Evolutionary conservation across 2,797 vertebrate species (phyloP), one percentile per base, ranked within the genome.

Genomic region (Sebastes alutus): DNA sequence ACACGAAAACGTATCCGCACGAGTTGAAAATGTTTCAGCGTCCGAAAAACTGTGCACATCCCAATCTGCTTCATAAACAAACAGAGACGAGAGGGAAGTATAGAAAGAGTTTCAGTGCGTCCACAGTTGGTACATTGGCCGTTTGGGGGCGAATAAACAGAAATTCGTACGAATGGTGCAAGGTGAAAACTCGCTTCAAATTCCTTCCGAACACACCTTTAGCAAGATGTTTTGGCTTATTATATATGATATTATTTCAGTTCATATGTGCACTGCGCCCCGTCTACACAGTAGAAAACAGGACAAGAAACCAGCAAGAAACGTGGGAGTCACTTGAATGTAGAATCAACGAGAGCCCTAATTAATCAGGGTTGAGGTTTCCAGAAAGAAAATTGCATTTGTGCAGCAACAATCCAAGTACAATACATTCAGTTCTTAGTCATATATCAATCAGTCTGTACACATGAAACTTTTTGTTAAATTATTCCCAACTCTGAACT

Each of bases 391-490:
- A 81, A 85, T 54, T 83, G 76, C 85, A 84, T 86, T 84, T 84
- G 84, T 89, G 86, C 83, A 75, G 77, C 84, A 88, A 93, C 87
- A 91, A 89, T 91, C 89, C 75, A 63, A 82, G 79, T 84, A 86
- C 82, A 76, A 83, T 93, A 95, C 93, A 94, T 95, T 94, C 94
- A 93, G 60, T 80, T 91, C 83, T 78, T 86, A 70, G 76, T 90
- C 78, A 77, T 77, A 66, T 60, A 77, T 83, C 82, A 80, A 78
- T 84, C 77, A 75, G 55, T 81, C 76, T 90, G 67, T 84, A 88
- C 76, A 89, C 30, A 27, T 33, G 8, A 67, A 81, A 71, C 65
- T 66, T 80, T 54, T 54, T 20, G 18, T 67, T 61, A 68, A 73
- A 77, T 13, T 60, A 63, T 76, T 75, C 78, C 74, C 46, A 77